phyloP scores from a whole-genome alignment of 2,113 vertebrate genomes.

The Gallinago undulata region DNA sequence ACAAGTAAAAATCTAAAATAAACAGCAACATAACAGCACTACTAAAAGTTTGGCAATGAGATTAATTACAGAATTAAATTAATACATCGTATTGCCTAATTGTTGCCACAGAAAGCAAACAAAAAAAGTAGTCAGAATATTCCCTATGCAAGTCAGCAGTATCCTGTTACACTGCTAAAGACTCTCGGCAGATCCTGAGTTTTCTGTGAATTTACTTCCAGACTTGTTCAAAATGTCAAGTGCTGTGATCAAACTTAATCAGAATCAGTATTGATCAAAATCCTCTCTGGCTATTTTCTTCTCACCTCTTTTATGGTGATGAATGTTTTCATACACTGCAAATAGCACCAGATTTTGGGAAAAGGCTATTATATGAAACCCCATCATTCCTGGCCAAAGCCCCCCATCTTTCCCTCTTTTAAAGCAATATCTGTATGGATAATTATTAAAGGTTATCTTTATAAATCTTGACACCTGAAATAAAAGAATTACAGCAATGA shows the following conservation, averaged over 20 bases:
- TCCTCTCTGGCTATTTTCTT: not conserved
- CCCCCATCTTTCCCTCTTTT: not conserved
- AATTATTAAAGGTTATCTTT: not conserved
- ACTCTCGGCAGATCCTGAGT: not conserved
- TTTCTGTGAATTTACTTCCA: not conserved
- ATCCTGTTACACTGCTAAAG: not conserved
- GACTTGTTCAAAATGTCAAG: slow-evolving; percentile 24
- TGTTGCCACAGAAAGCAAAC: not conserved
- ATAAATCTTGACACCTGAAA: not conserved
- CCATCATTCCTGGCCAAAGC: not conserved
- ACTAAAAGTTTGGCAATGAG: not conserved
- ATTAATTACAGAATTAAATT: not conserved
- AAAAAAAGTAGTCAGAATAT: not conserved
- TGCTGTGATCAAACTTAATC: slow-evolving; percentile 22
- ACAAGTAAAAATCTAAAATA: not conserved
- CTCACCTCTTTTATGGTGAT: not conserved
- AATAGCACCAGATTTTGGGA: not conserved
- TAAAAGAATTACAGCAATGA: not conserved
- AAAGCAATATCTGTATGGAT: not conserved
- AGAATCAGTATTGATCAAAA: slow-evolving; percentile 45
- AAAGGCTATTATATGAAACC: not conserved
- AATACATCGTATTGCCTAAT: not conserved
- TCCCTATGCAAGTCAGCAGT: not conserved
- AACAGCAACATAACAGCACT: not conserved
- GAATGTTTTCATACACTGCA: slow-evolving; percentile 18